phyloP scores from a whole-genome alignment of 2,113 vertebrate genomes.

The human region DNA sequence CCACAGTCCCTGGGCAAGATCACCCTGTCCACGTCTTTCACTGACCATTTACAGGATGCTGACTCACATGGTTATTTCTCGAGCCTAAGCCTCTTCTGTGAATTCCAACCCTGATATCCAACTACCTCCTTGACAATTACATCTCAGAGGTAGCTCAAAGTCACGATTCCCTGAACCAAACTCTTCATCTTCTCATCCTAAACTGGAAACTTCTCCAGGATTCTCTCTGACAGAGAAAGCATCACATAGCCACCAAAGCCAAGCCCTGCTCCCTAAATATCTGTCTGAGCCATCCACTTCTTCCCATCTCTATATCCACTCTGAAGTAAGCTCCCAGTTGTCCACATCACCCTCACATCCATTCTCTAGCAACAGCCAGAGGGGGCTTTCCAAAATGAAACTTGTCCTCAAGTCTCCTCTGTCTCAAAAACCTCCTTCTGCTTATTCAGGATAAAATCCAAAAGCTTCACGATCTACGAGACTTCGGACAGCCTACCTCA shows the following conservation, averaged over 20 bases:
- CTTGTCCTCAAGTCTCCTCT: neutral
- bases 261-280: neutral
- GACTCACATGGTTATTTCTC: neutral
- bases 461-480: neutral
- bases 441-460: neutral
- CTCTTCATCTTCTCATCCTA: neutral
- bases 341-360: neutral
- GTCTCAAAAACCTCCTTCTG: neutral
- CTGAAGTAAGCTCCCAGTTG: too few relatives aligned
- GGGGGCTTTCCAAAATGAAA: neutral
- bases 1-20: neutral
- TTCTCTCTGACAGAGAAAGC: neutral
- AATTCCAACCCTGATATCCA: neutral
- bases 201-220: neutral
- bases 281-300: neutral
- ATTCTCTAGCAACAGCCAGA: neutral
- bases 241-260: neutral
- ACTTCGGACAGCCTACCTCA: too few relatives aligned
- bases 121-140: neutral
- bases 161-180: neutral
- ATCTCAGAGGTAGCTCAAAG: neutral
- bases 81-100: neutral
- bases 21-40: neutral
- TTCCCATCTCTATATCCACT: neutral
- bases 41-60: neutral